Evolutionary conservation across 2,888 invertebrate genomes (phyloP).

Genomic region (Dryobotodes eremita): DNA sequence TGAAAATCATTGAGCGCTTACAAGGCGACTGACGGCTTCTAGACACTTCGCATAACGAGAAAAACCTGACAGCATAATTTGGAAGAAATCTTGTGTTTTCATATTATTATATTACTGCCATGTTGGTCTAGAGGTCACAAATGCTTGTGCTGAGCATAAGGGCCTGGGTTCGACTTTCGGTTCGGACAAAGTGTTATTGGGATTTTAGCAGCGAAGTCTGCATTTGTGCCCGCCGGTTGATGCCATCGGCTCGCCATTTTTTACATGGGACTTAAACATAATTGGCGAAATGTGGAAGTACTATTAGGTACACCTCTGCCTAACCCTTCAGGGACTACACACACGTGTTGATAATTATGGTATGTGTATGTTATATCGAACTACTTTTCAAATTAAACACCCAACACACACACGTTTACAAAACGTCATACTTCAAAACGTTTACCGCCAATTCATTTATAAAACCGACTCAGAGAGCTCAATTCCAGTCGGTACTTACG

Average conservation of each 20-base stretch:
- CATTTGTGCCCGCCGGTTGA: background rate
- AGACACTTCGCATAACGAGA: background rate
- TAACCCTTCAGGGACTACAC: too few species aligned
- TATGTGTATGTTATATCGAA: background rate
- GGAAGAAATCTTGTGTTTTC: background rate
- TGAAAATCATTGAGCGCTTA: background rate
- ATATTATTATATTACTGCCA: too few species aligned
- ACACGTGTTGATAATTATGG: too few species aligned
- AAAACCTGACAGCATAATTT: background rate
- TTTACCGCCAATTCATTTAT: constrained; percentile 14
- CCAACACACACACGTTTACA: background rate
- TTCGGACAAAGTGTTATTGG: background rate
- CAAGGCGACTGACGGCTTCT: background rate
- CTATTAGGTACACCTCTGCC: background rate
- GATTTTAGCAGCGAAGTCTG: background rate
- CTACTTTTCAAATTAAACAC: background rate
- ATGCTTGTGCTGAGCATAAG: background rate
- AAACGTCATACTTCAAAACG: constrained; percentile 13
- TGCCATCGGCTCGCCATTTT: background rate
- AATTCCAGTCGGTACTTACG: constrained; percentile 14
- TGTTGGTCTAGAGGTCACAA: too few species aligned
- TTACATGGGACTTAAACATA: background rate
- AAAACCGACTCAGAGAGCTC: constrained; percentile 16
- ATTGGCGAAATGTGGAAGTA: background rate
- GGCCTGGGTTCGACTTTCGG: background rate